Base-by-base conservation (phyloP, 2,888 invertebrate genomes). In the Pristionchus maxplancki region DNA sequence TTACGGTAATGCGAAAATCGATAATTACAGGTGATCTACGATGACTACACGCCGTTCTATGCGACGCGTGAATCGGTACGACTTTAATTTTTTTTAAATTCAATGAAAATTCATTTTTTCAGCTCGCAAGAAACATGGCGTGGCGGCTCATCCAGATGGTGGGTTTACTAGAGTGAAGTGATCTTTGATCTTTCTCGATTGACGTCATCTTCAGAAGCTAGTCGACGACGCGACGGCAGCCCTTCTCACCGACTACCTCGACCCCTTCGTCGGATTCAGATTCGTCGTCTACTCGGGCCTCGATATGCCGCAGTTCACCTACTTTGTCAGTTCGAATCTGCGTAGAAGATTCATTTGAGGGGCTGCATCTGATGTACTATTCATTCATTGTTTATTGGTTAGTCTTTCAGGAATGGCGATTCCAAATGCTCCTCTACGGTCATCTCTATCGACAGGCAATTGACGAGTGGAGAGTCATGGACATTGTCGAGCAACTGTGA, bases 11-110 rank as follows among this genome's bases (percentile, higher is more conserved):
- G 6, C 6, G 37, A 71, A 24, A 71, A 78, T 78, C 78, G 28
- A n/a, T 48, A 48, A 44, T 78, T 28, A 11, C 78, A 78, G 78
- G 78, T 78, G 48, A 78, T 78, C 78, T 78, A 78, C 44, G 78
- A 78, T 13, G 78, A 78, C 78, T 78, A 78, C 78, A 78, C 44
- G n/a, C 78, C 78, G 17, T 78, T 78, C 78, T 28, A 78, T 28
- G 28, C 78, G 9, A 31, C 6, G 40, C 11, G 1, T 28, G 44
- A 44, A 17, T 1, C 13, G 78, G 78, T 78, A 48, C 20, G 40
- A 5, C 11, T 48, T 40, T 74, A n/a, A 13, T 9, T 78, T 24
- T 34, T 67, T 6, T 31, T 48, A n/a, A 28, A 48, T n/a, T 4
- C n/a, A 78, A 13, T 44, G 24, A 74, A 78, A 44, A 48, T 67